phyloP scores from a whole-genome alignment of 2,888 invertebrate species.

The Habroteleia sp. region DNA sequence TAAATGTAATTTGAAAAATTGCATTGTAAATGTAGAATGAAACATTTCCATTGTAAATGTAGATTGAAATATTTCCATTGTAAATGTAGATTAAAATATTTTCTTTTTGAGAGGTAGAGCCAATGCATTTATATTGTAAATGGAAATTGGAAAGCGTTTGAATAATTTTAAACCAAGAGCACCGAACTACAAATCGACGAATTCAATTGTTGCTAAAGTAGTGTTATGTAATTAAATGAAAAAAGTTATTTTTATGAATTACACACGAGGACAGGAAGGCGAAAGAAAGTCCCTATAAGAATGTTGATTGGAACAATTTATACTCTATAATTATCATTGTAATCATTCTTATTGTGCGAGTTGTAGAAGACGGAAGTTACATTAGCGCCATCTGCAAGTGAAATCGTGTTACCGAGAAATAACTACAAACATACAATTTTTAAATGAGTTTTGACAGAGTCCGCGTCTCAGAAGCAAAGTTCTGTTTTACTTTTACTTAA shows the following conservation, averaged over 20 bases:
- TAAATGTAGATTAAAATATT: neutral
- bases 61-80: neutral
- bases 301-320: conserved; percentile 56
- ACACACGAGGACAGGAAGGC: neutral
- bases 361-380: conserved; percentile 28
- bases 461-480: too few relatives aligned
- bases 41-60: neutral
- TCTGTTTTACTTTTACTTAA: too few relatives aligned
- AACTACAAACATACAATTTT: too few relatives aligned
- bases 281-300: conserved; percentile 27
- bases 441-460: too few relatives aligned
- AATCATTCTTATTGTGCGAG: conserved; percentile 36
- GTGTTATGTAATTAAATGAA: conserved; percentile 45
- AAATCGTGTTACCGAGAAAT: neutral
- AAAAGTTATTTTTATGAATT: conserved; percentile 53
- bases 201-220: conserved; percentile 51
- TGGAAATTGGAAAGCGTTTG: neutral
- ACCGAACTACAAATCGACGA: conserved; percentile 53
- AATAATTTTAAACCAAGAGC: conserved; percentile 25
- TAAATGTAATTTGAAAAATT: too few relatives aligned
- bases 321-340: conserved; percentile 60
- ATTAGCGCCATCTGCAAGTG: conserved; percentile 28
- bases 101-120: too few relatives aligned
- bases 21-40: neutral
- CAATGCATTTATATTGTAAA: neutral